A percentile compares a stretch with the other conserved stretches of the same genome.
phyloP scores from a whole-genome alignment of 2,797 vertebrate species.

The Meriones psammophilus region DNA sequence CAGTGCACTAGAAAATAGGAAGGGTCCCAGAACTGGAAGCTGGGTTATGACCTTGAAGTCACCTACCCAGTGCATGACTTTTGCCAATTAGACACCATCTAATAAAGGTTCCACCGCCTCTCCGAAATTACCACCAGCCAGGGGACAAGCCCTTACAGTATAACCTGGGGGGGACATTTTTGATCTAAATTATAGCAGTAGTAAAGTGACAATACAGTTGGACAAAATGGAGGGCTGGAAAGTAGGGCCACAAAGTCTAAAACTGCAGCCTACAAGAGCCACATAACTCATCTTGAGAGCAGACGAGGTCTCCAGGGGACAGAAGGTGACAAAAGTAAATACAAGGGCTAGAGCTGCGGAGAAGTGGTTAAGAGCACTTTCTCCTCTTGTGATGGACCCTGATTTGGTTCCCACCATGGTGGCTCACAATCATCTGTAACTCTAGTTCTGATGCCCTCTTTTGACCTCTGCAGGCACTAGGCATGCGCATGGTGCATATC shows the following conservation, averaged over 20 bases:
- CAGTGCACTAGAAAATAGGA: neutral
- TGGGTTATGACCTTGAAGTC: neutral
- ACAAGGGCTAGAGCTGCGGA: neutral
- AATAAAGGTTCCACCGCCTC: neutral
- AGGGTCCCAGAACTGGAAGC: neutral
- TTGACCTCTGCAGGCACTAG: neutral
- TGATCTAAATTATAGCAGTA: neutral
- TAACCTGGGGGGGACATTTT: neutral
- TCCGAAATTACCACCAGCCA: neutral
- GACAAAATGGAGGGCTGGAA: neutral
- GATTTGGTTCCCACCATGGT: neutral
- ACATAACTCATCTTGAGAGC: neutral
- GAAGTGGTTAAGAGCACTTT: neutral
- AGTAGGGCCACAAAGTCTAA: neutral
- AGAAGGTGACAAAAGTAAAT: neutral
- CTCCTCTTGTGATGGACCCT: neutral
- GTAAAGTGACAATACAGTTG: neutral
- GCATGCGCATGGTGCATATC: neutral
- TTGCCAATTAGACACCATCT: neutral
- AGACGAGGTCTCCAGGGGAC: neutral
- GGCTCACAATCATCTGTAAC: neutral
- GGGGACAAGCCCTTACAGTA: neutral
- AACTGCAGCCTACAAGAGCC: neutral
- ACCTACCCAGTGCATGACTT: neutral
- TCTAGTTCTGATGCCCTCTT: neutral